These are phyloP conservation scores for Camponotus pennsylvanicus DNA, from an alignment of 1,140 invertebrate species.

Conservation along the genomic window DNA sequence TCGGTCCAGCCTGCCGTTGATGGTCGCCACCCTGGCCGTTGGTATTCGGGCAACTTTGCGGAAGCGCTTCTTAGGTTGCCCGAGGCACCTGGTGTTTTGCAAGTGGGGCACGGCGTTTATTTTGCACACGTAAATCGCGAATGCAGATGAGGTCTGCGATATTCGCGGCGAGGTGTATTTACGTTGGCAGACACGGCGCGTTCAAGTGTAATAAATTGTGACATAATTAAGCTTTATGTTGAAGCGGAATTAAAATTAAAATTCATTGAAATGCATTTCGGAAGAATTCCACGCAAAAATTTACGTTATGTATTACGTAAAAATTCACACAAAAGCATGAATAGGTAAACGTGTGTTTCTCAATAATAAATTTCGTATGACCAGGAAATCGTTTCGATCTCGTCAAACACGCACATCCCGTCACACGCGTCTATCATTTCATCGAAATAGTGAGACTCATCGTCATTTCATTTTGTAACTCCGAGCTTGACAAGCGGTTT, in stretches of 20 bases:
- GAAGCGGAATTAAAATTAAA: no score
- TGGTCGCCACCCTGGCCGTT: not conserved
- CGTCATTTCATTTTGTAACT: conserved; percentile 12
- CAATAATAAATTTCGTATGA: not conserved
- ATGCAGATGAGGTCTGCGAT: not conserved
- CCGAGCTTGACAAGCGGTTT: not conserved
- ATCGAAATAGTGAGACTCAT: conserved; percentile 18
- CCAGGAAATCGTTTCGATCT: conserved; percentile 1
- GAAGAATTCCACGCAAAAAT: not conserved
- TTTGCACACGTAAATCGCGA: not conserved
- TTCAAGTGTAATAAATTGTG: not conserved
- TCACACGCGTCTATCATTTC: not conserved
- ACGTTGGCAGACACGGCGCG: not conserved
- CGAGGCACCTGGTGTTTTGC: not conserved
- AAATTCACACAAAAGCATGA: not conserved
- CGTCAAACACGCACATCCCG: not conserved
- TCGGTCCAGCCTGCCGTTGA: not conserved
- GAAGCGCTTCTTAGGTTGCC: not conserved
- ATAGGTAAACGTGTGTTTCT: no score
- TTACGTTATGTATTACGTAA: not conserved
- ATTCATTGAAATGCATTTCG: not conserved
- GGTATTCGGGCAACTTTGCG: conserved; percentile 36
- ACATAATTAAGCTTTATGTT: not conserved
- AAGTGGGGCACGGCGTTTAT: not conserved
- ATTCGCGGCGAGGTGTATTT: not conserved